Conservation (phyloP, 64 coral and sea anemone genomes). For the Montipora capricornis region DNA sequence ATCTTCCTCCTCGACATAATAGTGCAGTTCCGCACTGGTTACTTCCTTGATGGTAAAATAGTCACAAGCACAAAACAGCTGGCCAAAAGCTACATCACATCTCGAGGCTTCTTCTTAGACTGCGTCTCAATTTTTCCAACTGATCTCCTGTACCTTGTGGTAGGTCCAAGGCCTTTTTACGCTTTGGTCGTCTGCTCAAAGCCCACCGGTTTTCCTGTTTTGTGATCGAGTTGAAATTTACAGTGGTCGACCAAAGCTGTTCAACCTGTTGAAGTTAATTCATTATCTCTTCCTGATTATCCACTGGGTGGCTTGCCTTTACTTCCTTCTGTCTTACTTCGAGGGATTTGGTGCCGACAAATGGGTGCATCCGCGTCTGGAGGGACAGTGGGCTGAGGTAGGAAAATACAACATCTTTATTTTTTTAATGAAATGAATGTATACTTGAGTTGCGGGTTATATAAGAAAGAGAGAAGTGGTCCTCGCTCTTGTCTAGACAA, state of each 20-base stretch:
- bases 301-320: conserved; percentile 96
- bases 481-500: too few relatives aligned
- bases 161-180: conserved; percentile 81
- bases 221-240: conserved; percentile 92
- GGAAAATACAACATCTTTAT: neutral
- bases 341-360: conserved; percentile 83
- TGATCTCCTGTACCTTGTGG: conserved; percentile 74
- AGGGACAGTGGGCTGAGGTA: conserved; percentile 83
- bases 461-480: too few relatives aligned
- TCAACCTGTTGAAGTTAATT: conserved; percentile 90
- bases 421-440: neutral
- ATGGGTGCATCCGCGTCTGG: conserved; percentile 79
- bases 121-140: conserved; percentile 71
- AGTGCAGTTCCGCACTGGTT: conserved; percentile 85
- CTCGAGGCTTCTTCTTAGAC: conserved; percentile 79
- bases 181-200: conserved; percentile 81
- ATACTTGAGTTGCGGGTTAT: too few relatives aligned
- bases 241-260: conserved; percentile 93
- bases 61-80: conserved; percentile 59
- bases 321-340: conserved; percentile 81
- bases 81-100: conserved; percentile 58
- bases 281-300: conserved; percentile 95
- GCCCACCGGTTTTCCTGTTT: conserved; percentile 85
- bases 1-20: conserved; percentile 87
- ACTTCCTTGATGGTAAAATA: conserved; percentile 81